Percentiles rank a stretch among this genome's conserved stretches.
Evolutionary conservation across 1,140 invertebrate genomes (phyloP).

Genomic region (Melipona quadrifasciata): DNA sequence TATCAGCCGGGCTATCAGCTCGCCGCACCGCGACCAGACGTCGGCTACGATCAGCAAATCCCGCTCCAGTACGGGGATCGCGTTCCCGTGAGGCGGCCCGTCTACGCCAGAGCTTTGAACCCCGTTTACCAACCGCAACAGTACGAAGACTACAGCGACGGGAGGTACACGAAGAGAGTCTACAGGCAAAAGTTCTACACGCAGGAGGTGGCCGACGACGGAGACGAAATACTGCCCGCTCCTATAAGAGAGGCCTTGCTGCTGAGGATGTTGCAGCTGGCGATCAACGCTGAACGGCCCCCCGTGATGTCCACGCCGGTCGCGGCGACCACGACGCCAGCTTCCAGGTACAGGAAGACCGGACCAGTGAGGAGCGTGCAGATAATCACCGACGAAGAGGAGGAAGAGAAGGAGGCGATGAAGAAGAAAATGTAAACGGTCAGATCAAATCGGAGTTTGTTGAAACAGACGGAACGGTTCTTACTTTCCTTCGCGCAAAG

Average conservation of each 20-base stretch:
- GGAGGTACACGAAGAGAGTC: slow-evolving; percentile 74
- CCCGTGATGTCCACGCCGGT: slow-evolving; percentile 69
- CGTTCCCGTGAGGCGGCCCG: slow-evolving; percentile 73
- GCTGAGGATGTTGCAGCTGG: slow-evolving; percentile 86
- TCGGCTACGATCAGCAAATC: slow-evolving; percentile 75
- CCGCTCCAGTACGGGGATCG: slow-evolving; percentile 77
- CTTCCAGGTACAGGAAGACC: slow-evolving; percentile 74
- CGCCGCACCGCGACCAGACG: slow-evolving; percentile 74
- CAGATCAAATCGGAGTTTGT: neutral
- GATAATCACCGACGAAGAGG: slow-evolving; percentile 73
- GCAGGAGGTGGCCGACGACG: slow-evolving; percentile 73
- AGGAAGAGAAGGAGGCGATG: slow-evolving; percentile 72
- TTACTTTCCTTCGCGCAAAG: neutral
- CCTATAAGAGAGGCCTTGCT: slow-evolving; percentile 86
- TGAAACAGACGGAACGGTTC: too few relatives aligned
- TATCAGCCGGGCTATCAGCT: slow-evolving; percentile 74
- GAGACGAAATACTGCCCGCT: slow-evolving; percentile 84
- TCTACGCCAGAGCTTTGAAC: slow-evolving; percentile 62
- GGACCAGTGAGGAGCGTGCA: slow-evolving; percentile 78
- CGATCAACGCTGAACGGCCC: slow-evolving; percentile 85
- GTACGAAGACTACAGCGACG: slow-evolving; percentile 82
- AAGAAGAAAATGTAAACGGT: slow-evolving; percentile 73
- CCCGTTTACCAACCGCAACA: slow-evolving; percentile 77
- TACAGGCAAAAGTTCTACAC: slow-evolving; percentile 79
- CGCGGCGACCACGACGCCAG: slow-evolving; percentile 68